Base-by-base conservation (phyloP, 2,888 invertebrate genomes). In the Pardosa pseudoannulata region DNA sequence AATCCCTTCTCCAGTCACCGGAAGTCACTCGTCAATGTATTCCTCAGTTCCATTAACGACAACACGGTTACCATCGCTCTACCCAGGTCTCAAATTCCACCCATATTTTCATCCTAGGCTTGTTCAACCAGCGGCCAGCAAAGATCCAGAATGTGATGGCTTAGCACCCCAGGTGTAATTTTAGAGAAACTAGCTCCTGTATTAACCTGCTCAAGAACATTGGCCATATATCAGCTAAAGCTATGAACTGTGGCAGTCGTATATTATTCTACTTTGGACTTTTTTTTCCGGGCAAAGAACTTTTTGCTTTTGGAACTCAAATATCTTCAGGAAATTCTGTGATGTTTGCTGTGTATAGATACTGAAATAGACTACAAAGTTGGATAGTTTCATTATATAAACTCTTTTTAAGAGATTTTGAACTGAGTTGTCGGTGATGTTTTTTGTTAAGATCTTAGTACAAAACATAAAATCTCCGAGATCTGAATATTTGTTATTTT, bases 81-180 rank as follows among this genome's bases (percentile, higher is more conserved):
- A 88, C 36, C 88, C 88, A 0, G 83, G 83, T 31, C 56, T 88
- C 28, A 88, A 85, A 32, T 87, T 75, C 50, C 88, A 88, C 32
- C 88, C 88, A 31, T 88, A 88, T 56, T 88, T 88, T 65, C 82
- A 83, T 19, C 88, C 88, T 9, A 68, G 88, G 27, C 79, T 88
- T 11, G 67, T 88, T 36, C 88, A 88, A 71, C 31, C 88, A 23
- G 46, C 81, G 1, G 27, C 81, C 16, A 68, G 29, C 19, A 87
- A 87, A 80, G 80, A 87, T 31, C 28, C 75, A 29, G 86, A 87
- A 28, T 87, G 86, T 50, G 86, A 87, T 67, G 86, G 79, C 9
- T 32, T 80, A 39, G 76, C 80, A 27, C 72, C 79, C 1, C 80
- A 87, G 64, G 71, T 80, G 27, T 80, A 23, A 62, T 9, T 32